Conservation (phyloP, 2,888 invertebrate genomes). For the Trissoscelio sp. region DNA sequence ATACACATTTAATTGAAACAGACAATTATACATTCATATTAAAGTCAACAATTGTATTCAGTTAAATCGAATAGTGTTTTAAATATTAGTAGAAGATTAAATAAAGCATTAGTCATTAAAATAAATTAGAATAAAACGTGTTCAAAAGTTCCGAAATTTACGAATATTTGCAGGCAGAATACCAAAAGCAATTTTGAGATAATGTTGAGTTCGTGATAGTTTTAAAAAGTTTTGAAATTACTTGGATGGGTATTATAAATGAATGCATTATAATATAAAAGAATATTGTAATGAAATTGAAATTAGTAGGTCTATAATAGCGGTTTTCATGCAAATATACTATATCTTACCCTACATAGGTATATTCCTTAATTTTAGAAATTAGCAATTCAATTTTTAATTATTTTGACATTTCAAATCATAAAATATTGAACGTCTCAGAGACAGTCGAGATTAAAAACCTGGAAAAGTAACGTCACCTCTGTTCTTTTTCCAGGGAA, state of each 20-base stretch:
- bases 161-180: conserved; percentile 21
- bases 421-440: background rate
- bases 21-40: no score
- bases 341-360: background rate
- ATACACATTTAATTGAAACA: background rate
- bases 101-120: conserved; percentile 26
- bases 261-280: conserved; percentile 4
- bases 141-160: conserved; percentile 13
- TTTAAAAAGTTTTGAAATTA: conserved; percentile 26
- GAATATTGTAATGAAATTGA: conserved; percentile 19
- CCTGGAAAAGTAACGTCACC: background rate
- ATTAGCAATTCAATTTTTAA: background rate
- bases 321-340: conserved; percentile 1
- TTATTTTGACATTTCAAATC: background rate
- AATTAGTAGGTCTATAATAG: background rate
- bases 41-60: no score
- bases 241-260: conserved; percentile 1
- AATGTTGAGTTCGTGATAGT: conserved; percentile 20
- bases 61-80: no score
- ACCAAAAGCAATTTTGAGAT: conserved; percentile 30
- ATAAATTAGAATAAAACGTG: conserved; percentile 12
- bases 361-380: background rate
- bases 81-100: conserved; percentile 11
- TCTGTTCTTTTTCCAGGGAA: conserved; percentile 9
- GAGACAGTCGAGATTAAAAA: background rate